Evolutionary conservation across 2,888 invertebrate genomes (phyloP), one percentile per base, ranked within the genome.

Genomic region (Orthosia incerta): DNA sequence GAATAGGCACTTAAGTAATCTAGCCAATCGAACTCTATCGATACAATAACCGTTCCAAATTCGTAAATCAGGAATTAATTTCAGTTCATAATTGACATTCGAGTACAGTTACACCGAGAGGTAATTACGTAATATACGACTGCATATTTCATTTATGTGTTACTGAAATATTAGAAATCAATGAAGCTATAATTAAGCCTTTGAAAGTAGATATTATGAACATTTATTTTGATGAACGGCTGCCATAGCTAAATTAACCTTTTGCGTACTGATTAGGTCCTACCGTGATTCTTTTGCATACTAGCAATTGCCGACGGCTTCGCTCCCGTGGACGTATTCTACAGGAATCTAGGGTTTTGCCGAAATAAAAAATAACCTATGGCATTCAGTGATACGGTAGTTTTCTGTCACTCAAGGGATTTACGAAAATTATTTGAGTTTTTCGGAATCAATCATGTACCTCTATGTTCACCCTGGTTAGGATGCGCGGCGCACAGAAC

Each of bases 31-130:
- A 26, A 51, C 39, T 26, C 13, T 20, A 13, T 13, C 51, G 59
- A 53, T n/a, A 63, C 63, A 70, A 76, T 76, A 60, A 11, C 59
- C 26, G 39, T 48, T 39, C 48, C 26, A 3, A 53, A 63, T 53
- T 71, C 48, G 26, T n/a, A 74, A 60, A 74, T 60, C 51, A 20
- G 20, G 4, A 63, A 76, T 76, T 71, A 71, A 76, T 76, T 76
- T 71, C 62, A 39, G 70, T 48, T 46, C 53, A 53, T 70, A 70
- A 76, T 76, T 76, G 18, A 45, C 76, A 48, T 63, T 70, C 7
- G 39, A 53, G 12, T 59, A 7, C 48, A 68, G 60, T 74, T 45
- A 45, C 20, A 56, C 11, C 0, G 26, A 56, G 50, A 45, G 55
- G 39, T 71, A 63, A 60, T 59, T 55, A 51, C 20, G 39, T n/a